Evolutionary conservation across 1,140 invertebrate genomes (phyloP), one percentile per base, ranked within the genome.

Genomic region (Apolygus lucorum): DNA sequence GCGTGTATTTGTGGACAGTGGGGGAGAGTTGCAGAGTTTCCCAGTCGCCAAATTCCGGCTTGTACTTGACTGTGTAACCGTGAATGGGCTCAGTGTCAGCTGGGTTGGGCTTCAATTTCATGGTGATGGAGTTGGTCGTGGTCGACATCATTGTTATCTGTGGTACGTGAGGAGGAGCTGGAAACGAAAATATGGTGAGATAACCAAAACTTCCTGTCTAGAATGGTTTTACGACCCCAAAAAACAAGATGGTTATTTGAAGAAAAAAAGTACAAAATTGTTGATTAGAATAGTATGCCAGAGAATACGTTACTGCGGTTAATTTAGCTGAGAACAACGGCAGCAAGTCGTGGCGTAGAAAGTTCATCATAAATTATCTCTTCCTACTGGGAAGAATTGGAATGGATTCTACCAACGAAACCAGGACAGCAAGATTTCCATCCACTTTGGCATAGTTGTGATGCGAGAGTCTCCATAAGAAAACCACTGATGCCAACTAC

Each of bases 31-130:
- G 90, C 66, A 88, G 85, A 29, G 89, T 91, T 79, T 93, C 90
- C 92, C 91, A 94, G 76, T 95, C 92, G 27, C 92, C 92, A 76
- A 93, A 95, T 81, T 95, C 93, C 27, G 89, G 90, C 78, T 95
- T 95, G 81, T 93, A 95, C 76, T 93, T 90, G 71, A 95, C 85
- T n/a, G 91, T 93, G 77, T 93, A 93, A 0, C 92, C 92, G 71
- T 91, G 89, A 71, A 91, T 84, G 13, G 89, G 88, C 52, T 89
- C 88, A 28, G 83, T 86, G 72, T 91, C 89, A 49, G 82, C 83
- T 27, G 88, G 84, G 73, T 90, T 88, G 11, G 90, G 87, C 76
- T 88, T 88, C 65, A 94, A 79, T 75, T 90, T 90, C 70, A 94
- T 86, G 0, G 88, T 88, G 72, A 93, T 84, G 65, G 85, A 90